phyloP scores from a whole-genome alignment of 2,888 invertebrate genomes.

The Dolomedes plantarius region DNA sequence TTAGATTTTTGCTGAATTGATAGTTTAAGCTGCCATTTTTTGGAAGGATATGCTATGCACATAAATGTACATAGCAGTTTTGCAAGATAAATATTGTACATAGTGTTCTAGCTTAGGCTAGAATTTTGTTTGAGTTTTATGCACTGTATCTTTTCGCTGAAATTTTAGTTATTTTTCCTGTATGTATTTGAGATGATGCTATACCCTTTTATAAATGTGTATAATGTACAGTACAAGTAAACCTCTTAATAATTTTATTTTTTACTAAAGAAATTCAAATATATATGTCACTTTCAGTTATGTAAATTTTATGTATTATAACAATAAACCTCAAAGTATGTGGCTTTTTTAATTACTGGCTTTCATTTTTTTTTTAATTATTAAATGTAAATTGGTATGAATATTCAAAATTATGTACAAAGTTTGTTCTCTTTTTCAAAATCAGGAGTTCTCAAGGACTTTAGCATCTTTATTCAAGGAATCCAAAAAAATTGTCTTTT shows the following conservation, averaged over 20 bases:
- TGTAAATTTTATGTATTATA: conserved; percentile 69
- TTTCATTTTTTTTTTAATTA: no score
- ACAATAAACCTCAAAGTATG: conserved; percentile 70
- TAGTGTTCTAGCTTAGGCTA: conserved; percentile 46
- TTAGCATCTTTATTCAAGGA: no score
- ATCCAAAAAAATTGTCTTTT: no score
- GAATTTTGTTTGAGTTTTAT: conserved; percentile 33
- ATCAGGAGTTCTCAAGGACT: no score
- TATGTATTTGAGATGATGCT: conserved; percentile 40
- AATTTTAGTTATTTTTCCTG: conserved; percentile 45
- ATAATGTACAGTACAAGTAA: conserved; percentile 69
- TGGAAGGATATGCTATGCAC: background rate
- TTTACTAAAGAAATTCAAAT: conserved; percentile 62
- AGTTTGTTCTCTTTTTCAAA: no score
- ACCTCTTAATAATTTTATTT: conserved; percentile 66
- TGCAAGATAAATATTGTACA: conserved; percentile 30
- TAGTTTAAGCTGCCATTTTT: conserved; percentile 15
- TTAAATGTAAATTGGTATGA: no score
- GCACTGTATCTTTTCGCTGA: conserved; percentile 27
- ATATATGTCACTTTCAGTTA: conserved; percentile 65
- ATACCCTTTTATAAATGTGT: conserved; percentile 66
- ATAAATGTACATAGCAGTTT: conserved; percentile 21
- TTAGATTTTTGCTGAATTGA: background rate
- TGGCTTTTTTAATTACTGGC: conserved; percentile 48
- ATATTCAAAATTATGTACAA: no score